Base-by-base conservation (phyloP, 2,797 vertebrate species). In the Pantherophis vulpinus region DNA sequence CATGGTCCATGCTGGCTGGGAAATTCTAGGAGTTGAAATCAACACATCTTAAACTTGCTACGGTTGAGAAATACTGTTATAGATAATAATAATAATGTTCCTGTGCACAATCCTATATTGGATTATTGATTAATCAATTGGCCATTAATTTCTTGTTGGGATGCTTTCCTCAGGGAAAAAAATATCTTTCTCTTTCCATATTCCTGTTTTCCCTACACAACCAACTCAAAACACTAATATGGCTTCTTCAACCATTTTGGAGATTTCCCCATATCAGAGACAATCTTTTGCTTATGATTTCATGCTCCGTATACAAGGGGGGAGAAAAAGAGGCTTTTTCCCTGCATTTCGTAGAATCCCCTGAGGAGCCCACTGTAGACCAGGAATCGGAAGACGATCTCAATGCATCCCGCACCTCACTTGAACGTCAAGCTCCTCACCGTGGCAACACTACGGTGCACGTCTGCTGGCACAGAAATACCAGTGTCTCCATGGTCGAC, bases 391-490 rank as follows among this genome's bases (percentile, higher is more conserved):
- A 99, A 97, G 99, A 99, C 13, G 99, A 99, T 97, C 97, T 98
- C 97, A 97, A 98, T 87, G 98, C 98, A 89, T 98, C 98, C 25
- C 98, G 98, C 95, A 98, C 98, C 94, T 99, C 98, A 42, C 97
- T 98, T 96, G 98, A 99, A 96, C 98, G 97, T 97, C 98, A 99
- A 95, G 96, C 98, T 66, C 98, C 98, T 93, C 99, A 99, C 97
- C 99, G 99, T 96, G 99, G 99, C 98, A 99, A 99, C 98, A 99
- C 99, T 95, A 99, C 99, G 97, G 99, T 99, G 97, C 99, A 99
- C 90, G 99, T 99, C 97, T 99, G 99, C 98, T 99, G 99, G 99
- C 99, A 99, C 97, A 98, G 99, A 97, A 99, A 98, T 98, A 99
- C 99, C 98, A 99, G 99, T 90, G 99, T 99, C 97, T 99, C 99